A percentile compares a stretch with the other conserved stretches of the same genome.
Conservation (phyloP, 2,888 invertebrate species). For the Thecophora atra region DNA sequence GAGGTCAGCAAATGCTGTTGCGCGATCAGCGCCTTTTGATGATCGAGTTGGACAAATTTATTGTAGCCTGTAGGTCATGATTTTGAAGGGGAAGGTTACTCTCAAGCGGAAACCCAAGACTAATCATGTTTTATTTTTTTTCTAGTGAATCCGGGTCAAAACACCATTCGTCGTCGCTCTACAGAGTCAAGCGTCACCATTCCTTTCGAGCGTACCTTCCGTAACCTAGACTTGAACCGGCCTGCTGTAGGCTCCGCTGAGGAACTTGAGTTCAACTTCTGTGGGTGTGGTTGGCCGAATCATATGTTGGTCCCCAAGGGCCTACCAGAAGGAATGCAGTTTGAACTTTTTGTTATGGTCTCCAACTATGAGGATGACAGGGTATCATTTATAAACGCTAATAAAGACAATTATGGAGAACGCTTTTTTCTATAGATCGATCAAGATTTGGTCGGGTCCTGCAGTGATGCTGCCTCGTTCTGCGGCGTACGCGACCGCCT, state of each 20-base stretch:
- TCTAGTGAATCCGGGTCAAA: slow-evolving; percentile 75
- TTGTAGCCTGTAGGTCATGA: slow-evolving; percentile 68
- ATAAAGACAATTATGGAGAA: neutral
- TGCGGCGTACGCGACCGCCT: slow-evolving; percentile 80
- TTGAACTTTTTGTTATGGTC: slow-evolving; percentile 80
- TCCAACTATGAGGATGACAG: slow-evolving; percentile 77
- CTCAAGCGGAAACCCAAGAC: neutral
- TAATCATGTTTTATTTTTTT: neutral
- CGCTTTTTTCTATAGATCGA: slow-evolving; percentile 53
- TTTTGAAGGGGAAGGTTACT: no score
- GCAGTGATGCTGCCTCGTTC: slow-evolving; percentile 80
- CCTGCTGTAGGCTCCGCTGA: slow-evolving; percentile 69
- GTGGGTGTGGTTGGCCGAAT: slow-evolving; percentile 89
- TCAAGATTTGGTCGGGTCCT: slow-evolving; percentile 67
- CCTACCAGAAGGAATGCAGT: slow-evolving; percentile 71
- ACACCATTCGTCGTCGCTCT: slow-evolving; percentile 74
- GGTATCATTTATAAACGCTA: slow-evolving; percentile 46
- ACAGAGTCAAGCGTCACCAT: slow-evolving; percentile 82
- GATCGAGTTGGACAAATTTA: slow-evolving; percentile 77
- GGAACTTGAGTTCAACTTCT: slow-evolving; percentile 77
- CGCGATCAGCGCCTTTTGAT: slow-evolving; percentile 72
- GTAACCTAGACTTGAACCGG: slow-evolving; percentile 72
- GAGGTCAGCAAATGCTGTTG: slow-evolving; percentile 71
- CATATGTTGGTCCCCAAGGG: slow-evolving; percentile 83
- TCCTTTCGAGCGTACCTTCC: slow-evolving; percentile 84